Base-by-base conservation (phyloP, 2,797 vertebrate genomes). In the Heterohyrax brucei region DNA sequence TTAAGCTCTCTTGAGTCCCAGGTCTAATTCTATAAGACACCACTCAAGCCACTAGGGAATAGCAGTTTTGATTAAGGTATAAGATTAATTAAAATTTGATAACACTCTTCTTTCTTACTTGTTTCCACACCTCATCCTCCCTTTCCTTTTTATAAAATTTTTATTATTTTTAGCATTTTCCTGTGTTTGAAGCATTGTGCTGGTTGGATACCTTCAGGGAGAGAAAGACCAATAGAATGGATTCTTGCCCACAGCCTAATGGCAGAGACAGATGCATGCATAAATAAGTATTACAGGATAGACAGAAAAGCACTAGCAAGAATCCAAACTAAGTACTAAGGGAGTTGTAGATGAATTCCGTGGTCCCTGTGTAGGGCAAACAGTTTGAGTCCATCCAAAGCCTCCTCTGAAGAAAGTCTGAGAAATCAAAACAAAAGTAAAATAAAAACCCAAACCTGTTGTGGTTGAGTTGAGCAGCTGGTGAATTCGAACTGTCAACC, bases 71-170 rank as follows among this genome's bases (percentile, higher is more conserved):
- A 39, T 39, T 39, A 39, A 39, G 39, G 39, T 39, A 39, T 39
- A 39, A 39, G 39, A 39, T 39, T 39, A 39, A 39, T 39, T 39
- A 39, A 97, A 94, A 96, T 96, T 93, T 81, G 95, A 80, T 95
- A 95, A 95, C 95, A 91, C 59, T 95, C 76, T 89, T 93, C 61
- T 93, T 96, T 94, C 91, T 95, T 86, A 88, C 68, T 93, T 95
- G 80, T 88, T 89, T 78, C 88, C 77, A 84, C 70, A 81, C 88
- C 62, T 81, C 48, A 39, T 93, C 76, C 75, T 77, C 77, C 62
- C 46, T n/a, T 89, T 96, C 72, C 66, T 78, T 96, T 93, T 94
- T 64, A 48, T 16, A 39, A 39, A 39, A 39, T 2, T 70, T 78
- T 82, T 73, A 39, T 92, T 89, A 78, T 73, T 91, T 88, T 86